These are phyloP conservation scores for Atractosteus spatula DNA, from an alignment of 2,113 vertebrate species.

Conservation along the genomic window DNA sequence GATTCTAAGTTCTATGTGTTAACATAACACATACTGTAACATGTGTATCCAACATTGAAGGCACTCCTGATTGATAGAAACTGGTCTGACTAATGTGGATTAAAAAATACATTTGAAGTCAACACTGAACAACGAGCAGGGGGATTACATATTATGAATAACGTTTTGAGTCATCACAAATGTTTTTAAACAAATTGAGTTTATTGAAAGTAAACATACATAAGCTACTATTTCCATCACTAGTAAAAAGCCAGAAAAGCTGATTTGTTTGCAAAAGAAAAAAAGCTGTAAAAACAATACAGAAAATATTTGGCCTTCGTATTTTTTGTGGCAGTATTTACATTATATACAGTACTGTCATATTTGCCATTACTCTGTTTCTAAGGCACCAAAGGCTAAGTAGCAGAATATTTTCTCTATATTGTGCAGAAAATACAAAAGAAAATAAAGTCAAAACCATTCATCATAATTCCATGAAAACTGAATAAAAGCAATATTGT, in stretches of 20 bases:
- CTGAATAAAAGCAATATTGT: not conserved
- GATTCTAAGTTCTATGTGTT: too few species aligned
- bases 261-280: slow-evolving; percentile 75
- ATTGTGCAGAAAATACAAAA: slow-evolving; percentile 67
- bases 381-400: slow-evolving; percentile 84
- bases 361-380: slow-evolving; percentile 72
- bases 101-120: too few species aligned
- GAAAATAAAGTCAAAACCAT: slow-evolving; percentile 31
- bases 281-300: slow-evolving; percentile 83
- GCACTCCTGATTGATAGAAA: too few species aligned
- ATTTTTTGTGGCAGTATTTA: slow-evolving; percentile 79
- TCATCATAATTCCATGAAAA: slow-evolving; percentile 8
- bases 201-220: slow-evolving; percentile 89
- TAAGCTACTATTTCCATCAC: slow-evolving; percentile 75
- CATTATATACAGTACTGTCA: slow-evolving; percentile 76
- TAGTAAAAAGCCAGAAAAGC: slow-evolving; percentile 81
- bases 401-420: slow-evolving; percentile 69
- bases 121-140: too few species aligned
- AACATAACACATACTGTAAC: too few species aligned
- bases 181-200: slow-evolving; percentile 74
- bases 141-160: too few species aligned
- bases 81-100: too few species aligned
- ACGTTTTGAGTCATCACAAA: slow-evolving; percentile 4
- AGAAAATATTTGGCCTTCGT: slow-evolving; percentile 86
- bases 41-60: too few species aligned